These are phyloP conservation scores for Esperia sulphurella DNA, from an alignment of 2,888 invertebrate species.

Conservation along the genomic window DNA sequence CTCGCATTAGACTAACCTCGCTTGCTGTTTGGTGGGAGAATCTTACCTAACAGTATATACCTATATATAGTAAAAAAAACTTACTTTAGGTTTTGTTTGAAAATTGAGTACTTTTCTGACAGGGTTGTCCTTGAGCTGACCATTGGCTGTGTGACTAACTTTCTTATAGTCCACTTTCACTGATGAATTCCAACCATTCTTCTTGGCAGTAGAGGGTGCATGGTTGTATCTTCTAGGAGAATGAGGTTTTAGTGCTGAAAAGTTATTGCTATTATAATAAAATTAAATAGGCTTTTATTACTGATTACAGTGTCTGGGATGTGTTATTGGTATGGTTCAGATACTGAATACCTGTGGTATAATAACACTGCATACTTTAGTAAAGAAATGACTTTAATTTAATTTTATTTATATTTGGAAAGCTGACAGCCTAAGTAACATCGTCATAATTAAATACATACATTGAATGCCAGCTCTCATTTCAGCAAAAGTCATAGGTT, in stretches of 20 bases:
- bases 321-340: background rate
- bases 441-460: conserved; percentile 20
- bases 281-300: too few species aligned
- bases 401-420: too few species aligned
- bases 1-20: too few species aligned
- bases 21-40: background rate
- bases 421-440: too few species aligned
- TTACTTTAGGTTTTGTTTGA: conserved; percentile 44
- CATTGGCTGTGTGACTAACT: conserved; percentile 46
- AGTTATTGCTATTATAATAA: too few species aligned
- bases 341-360: background rate
- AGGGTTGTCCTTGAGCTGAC: conserved; percentile 42
- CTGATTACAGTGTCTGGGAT: too few species aligned
- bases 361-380: background rate
- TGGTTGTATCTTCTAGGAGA: conserved; percentile 28
- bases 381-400: too few species aligned
- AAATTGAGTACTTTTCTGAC: conserved; percentile 65
- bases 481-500: conserved; percentile 57
- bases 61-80: conserved; percentile 1
- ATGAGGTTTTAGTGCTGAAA: conserved; percentile 43
- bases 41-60: background rate
- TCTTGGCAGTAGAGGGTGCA: conserved; percentile 30
- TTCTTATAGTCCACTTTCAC: conserved; percentile 53
- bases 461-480: conserved; percentile 46
- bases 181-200: conserved; percentile 64